Base-by-base conservation (phyloP, 2,113 vertebrate genomes). In the Ctenomys sociabilis region DNA sequence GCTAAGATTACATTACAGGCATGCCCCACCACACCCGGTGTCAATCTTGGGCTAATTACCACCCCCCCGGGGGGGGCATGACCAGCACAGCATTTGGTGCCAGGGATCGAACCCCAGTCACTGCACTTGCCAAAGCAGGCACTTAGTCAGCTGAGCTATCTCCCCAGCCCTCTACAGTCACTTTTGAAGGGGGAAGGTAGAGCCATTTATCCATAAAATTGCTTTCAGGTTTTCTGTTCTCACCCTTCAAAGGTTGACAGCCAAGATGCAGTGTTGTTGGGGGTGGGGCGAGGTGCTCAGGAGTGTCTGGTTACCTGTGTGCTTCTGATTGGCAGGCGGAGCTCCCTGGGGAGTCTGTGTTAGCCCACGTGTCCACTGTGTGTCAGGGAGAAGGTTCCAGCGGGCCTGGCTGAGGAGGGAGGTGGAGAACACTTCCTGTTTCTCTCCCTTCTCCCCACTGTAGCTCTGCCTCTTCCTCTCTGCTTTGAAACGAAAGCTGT, bases 141-240 rank as follows among this genome's bases (percentile, higher is more conserved):
- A 4, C 54, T 57, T 57, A 57, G 16, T 57, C 17, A 17, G 54
- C 54, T 57, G 54, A 57, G 54, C 54, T 57, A 57, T 17, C 54
- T 57, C 16, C 16, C 54, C 4, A 5, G 54, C 54, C 54, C 54
- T 57, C 17, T 81, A 12, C 40, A 40, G 52, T 70, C 66, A 17
- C 70, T 45, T 92, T 88, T 4, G 13, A 59, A 49, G 11, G 12
- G n/a, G 49, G 73, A 43, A 14, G 37, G 54, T n/a, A 1, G 64
- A 91, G 28, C 26, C 24, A 7, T 61, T 30, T 88, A 43, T 82
- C 96, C 75, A n/a, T 73, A 64, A 80, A 59, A 77, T 19, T 7
- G 28, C 35, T 59, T 63, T 35, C 40, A 63, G n/a, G 9, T 91
- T 81, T 82, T 94, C 59, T 85, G 26, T 66, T 32, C 81, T 90